Conservation (phyloP, 2,888 invertebrate genomes). For the Muscina levida region DNA sequence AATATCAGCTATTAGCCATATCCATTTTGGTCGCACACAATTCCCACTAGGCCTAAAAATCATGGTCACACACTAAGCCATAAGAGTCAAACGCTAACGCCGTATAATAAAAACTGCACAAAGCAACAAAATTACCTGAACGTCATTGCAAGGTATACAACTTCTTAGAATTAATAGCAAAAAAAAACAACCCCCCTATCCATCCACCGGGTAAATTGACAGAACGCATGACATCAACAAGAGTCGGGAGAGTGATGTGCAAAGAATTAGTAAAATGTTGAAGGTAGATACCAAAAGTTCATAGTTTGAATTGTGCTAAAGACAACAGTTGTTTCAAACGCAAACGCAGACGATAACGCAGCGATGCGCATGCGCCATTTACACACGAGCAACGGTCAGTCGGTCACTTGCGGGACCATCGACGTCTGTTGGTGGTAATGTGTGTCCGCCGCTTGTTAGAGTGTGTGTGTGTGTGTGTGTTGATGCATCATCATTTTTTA, state of each 20-base stretch:
- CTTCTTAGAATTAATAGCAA: not conserved
- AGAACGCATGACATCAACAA: not conserved
- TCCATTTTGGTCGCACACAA: too few relatives aligned
- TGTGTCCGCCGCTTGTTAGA: slow-evolving; percentile 34
- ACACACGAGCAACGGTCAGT: slow-evolving; percentile 23
- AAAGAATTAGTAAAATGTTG: not conserved
- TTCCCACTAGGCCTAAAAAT: too few relatives aligned
- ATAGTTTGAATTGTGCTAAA: slow-evolving; percentile 28
- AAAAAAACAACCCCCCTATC: not conserved
- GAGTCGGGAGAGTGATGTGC: not conserved
- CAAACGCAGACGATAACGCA: not conserved
- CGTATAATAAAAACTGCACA: too few relatives aligned
- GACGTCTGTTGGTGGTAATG: not conserved
- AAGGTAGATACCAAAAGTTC: slow-evolving; percentile 13
- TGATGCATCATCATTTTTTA: slow-evolving; percentile 46
- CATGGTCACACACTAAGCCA: too few relatives aligned
- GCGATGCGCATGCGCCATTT: not conserved
- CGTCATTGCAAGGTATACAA: slow-evolving; percentile 36
- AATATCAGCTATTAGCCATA: too few relatives aligned
- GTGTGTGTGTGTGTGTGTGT: slow-evolving; percentile 48
- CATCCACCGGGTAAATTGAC: slow-evolving; percentile 22
- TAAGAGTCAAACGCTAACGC: too few relatives aligned
- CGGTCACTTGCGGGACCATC: slow-evolving; percentile 25
- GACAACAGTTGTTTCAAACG: not conserved
- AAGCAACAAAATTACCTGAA: not conserved